Percentiles rank a stretch among this genome's conserved stretches.
phyloP scores from a whole-genome alignment of 2,888 invertebrate genomes.

The Amphipyra berbera region DNA sequence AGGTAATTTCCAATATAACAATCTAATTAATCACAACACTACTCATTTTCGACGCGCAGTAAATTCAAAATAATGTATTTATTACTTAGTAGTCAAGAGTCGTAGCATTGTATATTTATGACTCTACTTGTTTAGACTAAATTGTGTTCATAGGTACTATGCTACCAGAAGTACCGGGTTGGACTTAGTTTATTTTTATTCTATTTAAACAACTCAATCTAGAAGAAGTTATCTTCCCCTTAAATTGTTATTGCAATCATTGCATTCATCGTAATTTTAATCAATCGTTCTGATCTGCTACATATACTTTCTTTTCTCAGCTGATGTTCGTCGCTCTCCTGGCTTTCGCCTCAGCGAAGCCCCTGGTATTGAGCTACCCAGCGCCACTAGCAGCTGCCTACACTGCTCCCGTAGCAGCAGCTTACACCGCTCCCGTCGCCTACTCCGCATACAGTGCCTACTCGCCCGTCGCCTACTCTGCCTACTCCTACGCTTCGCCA shows the following conservation, averaged over 20 bases:
- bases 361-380: slow-evolving; percentile 68
- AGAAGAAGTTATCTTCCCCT: too few relatives aligned
- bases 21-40: neutral
- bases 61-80: slow-evolving; percentile 2
- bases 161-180: neutral
- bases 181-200: too few relatives aligned
- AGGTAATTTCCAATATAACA: neutral
- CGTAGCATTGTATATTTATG: slow-evolving; percentile 3
- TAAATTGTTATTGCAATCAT: too few relatives aligned
- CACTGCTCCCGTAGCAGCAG: slow-evolving; percentile 71
- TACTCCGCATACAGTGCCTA: slow-evolving; percentile 77
- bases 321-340: slow-evolving; percentile 88
- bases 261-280: too few relatives aligned
- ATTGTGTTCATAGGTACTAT: neutral
- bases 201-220: too few relatives aligned
- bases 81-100: slow-evolving; percentile 11
- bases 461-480: slow-evolving; percentile 71
- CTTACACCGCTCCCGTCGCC: slow-evolving; percentile 76
- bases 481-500: slow-evolving; percentile 73
- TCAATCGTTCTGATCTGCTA: neutral
- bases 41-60: neutral
- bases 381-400: slow-evolving; percentile 71
- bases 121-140: neutral
- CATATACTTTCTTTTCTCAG: slow-evolving; percentile 65
- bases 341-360: slow-evolving; percentile 77